A percentile compares a stretch with the other conserved stretches of the same genome.
Conservation (phyloP, 2,113 vertebrate species). For the Cyprinodon variegatus region DNA sequence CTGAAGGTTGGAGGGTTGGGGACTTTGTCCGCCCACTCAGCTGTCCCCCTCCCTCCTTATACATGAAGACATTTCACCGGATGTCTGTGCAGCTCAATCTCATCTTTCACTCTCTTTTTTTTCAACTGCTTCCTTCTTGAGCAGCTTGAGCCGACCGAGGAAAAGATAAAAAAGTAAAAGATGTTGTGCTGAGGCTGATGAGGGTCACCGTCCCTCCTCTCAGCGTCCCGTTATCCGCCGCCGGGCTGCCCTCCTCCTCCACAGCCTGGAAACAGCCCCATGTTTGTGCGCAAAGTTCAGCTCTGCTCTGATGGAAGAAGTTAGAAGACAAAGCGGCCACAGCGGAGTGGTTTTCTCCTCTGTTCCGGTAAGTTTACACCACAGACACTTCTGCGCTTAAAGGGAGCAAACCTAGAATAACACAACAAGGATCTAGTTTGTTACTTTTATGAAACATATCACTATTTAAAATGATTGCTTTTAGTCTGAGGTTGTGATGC, state of each 20-base stretch:
- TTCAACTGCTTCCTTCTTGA: slow-evolving; percentile 27
- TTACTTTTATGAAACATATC: no score
- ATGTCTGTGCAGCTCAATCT: slow-evolving; percentile 53
- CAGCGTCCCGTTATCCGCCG: neutral
- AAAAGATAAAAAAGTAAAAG: neutral
- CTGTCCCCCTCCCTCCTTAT: slow-evolving; percentile 43
- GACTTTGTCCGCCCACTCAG: slow-evolving; percentile 43
- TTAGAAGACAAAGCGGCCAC: slow-evolving; percentile 42
- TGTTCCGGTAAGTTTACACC: slow-evolving; percentile 43
- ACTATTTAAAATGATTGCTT: no score
- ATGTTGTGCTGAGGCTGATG: neutral
- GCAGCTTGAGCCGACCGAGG: neutral
- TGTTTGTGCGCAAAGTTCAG: slow-evolving; percentile 46
- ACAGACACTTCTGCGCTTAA: neutral
- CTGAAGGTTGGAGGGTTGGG: slow-evolving; percentile 3
- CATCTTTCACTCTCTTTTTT: slow-evolving; percentile 44
- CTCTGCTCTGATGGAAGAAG: slow-evolving; percentile 50
- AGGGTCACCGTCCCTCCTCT: neutral
- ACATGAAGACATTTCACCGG: slow-evolving; percentile 57
- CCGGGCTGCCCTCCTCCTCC: slow-evolving; percentile 22
- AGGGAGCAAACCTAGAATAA: no score
- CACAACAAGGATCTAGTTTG: no score
- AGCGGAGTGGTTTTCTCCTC: slow-evolving; percentile 15
- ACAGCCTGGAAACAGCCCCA: slow-evolving; percentile 32
- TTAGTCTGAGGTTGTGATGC: no score